Conservation (phyloP, 2,888 invertebrate genomes). For the Gastrophysa polygoni region DNA sequence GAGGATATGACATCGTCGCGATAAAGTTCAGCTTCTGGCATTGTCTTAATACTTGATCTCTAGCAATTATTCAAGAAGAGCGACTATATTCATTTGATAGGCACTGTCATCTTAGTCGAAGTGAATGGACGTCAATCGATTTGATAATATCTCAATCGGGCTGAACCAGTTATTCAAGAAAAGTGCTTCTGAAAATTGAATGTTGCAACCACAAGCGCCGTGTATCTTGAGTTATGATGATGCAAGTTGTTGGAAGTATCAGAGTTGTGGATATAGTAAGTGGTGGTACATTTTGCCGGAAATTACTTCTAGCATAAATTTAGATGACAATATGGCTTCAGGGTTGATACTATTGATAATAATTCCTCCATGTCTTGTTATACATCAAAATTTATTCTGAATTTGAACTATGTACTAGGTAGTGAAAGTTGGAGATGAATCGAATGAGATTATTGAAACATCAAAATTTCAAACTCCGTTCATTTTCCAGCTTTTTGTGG, state of each 20-base stretch:
- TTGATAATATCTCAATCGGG: slow-evolving; percentile 48
- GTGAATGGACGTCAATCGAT: slow-evolving; percentile 43
- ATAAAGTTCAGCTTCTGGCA: slow-evolving; percentile 15
- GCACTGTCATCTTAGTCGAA: slow-evolving; percentile 34
- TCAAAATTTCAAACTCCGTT: too few species aligned
- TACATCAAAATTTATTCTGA: too few species aligned
- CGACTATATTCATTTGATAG: slow-evolving; percentile 34
- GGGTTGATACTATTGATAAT: too few species aligned
- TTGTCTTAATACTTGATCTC: slow-evolving; percentile 25
- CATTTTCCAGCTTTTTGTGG: too few species aligned
- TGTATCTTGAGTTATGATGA: background rate
- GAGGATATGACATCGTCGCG: background rate
- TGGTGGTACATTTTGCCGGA: too few species aligned
- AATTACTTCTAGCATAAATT: too few species aligned
- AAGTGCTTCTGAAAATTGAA: slow-evolving; percentile 37
- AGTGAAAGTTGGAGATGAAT: too few species aligned
- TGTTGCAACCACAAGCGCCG: slow-evolving; percentile 16
- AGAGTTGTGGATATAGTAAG: too few species aligned
- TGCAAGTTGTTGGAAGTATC: background rate
- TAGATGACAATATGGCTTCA: too few species aligned
- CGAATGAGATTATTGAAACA: too few species aligned
- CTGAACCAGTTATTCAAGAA: slow-evolving; percentile 46
- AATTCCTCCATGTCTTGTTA: too few species aligned
- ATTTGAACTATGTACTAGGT: too few species aligned
- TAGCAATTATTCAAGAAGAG: slow-evolving; percentile 28